phyloP scores from a whole-genome alignment of 2,797 vertebrate species.

The Cichlasoma orientale region DNA sequence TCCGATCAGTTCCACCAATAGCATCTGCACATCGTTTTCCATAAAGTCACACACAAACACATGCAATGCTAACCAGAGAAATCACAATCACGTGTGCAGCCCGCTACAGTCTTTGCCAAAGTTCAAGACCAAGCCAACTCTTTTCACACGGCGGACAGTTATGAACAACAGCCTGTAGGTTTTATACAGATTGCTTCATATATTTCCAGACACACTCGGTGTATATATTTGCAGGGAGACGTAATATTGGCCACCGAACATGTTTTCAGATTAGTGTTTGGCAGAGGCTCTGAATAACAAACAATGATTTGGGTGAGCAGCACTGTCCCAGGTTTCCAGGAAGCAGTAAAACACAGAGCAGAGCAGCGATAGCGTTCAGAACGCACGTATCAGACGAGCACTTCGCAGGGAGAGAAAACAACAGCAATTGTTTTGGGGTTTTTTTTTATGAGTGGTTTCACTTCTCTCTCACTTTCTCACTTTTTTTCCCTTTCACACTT shows the following conservation, averaged over 20 bases:
- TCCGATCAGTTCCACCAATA: conserved; percentile 44
- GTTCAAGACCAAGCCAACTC: conserved; percentile 56
- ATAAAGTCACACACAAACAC: conserved; percentile 21
- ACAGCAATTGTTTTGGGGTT: conserved; percentile 21
- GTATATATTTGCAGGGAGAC: conserved; percentile 69
- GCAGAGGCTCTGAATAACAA: conserved; percentile 61
- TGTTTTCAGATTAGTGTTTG: conserved; percentile 68
- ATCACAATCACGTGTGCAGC: conserved; percentile 60
- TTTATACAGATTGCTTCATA: conserved; percentile 58
- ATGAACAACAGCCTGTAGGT: conserved; percentile 42
- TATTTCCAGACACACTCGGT: conserved; percentile 66
- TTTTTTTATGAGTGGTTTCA: conserved; percentile 40
- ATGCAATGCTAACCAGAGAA: conserved; percentile 39
- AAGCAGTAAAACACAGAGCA: conserved; percentile 52
- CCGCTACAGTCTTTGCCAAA: conserved; percentile 74
- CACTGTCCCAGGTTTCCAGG: conserved; percentile 53
- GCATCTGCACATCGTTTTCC: conserved; percentile 39
- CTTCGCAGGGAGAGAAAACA: conserved; percentile 53
- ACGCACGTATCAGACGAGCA: conserved; percentile 41
- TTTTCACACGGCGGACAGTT: conserved; percentile 42
- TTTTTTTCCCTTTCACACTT: conserved; percentile 60
- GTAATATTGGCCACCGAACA: conserved; percentile 52
- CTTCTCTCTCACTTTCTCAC: conserved; percentile 65
- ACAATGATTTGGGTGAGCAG: conserved; percentile 50
- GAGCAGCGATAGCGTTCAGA: conserved; percentile 45